Percentiles rank a stretch among this genome's conserved stretches.
Evolutionary conservation across 1,140 invertebrate species (phyloP).

Genomic region (Hydropsyche tenuis): DNA sequence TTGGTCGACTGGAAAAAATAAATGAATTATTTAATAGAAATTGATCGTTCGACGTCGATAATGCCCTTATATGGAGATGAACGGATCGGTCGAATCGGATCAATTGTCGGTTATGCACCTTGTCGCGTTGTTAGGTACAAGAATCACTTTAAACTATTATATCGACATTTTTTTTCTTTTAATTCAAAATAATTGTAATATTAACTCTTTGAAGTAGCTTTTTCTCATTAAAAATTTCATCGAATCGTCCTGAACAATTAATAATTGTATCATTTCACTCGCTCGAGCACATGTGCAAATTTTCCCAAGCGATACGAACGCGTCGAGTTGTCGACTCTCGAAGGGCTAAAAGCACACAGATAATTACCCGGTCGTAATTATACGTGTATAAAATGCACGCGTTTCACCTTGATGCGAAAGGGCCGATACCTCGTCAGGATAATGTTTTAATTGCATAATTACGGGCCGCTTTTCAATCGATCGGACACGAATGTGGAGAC

Average conservation of each 20-base stretch:
- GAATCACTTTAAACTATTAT: no score
- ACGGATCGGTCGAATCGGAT: no score
- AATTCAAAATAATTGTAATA: no score
- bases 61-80: background rate
- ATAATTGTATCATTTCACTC: background rate
- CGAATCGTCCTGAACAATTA: no score
- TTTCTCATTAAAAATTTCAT: no score
- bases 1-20: no score
- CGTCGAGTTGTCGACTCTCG: background rate
- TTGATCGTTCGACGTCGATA: background rate
- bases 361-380: constrained; percentile 30
- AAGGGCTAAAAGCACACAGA: constrained; percentile 20
- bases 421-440: constrained; percentile 22
- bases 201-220: no score
- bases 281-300: background rate
- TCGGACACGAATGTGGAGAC: constrained; percentile 2
- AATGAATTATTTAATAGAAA: no score
- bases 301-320: constrained; percentile 8
- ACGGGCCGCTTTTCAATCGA: constrained; percentile 13
- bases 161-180: no score
- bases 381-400: background rate
- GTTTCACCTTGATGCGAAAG: constrained; percentile 11
- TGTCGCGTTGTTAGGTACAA: no score
- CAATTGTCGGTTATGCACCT: no score
- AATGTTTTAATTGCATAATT: constrained; percentile 23